A percentile compares a stretch with the other conserved stretches of the same genome.
Conservation (phyloP, 2,888 invertebrate species). For the Drosophila sordidapex region DNA sequence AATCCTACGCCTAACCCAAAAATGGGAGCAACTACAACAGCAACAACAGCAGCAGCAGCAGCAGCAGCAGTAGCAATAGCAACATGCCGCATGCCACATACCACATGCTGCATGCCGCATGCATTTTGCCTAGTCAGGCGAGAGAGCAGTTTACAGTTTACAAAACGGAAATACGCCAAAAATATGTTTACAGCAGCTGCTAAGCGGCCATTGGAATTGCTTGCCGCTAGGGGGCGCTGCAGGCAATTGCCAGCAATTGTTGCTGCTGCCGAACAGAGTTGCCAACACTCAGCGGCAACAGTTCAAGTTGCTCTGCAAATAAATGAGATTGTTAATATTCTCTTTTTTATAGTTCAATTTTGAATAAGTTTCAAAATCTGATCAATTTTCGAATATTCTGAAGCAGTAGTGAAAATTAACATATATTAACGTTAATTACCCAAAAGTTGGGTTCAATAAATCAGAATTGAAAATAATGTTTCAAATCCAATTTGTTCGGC, state of each 20-base stretch:
- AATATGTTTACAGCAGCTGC: conserved; percentile 75
- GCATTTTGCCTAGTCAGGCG: conserved; percentile 36
- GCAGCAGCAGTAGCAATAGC: conserved; percentile 24
- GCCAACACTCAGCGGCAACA: conserved; percentile 14
- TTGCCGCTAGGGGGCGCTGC: conserved; percentile 21
- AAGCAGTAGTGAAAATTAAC: background rate
- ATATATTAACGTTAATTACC: background rate
- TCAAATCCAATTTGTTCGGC: background rate
- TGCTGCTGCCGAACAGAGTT: conserved; percentile 39
- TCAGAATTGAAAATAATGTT: background rate
- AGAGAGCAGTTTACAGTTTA: conserved; percentile 54
- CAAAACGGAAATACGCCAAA: conserved; percentile 75
- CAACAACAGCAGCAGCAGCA: conserved; percentile 36
- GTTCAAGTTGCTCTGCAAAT: background rate
- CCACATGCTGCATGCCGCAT: conserved; percentile 41
- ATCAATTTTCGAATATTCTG: background rate
- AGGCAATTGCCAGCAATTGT: conserved; percentile 16
- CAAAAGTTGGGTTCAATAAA: background rate
- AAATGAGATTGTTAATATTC: background rate
- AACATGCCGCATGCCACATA: conserved; percentile 37
- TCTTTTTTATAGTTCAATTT: background rate
- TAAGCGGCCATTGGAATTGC: conserved; percentile 46
- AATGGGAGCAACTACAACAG: conserved; percentile 65
- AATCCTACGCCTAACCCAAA: conserved; percentile 75
- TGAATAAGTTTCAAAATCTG: background rate